Base-by-base conservation (phyloP, 2,797 vertebrate genomes). In the Mionectes olivaceus region DNA sequence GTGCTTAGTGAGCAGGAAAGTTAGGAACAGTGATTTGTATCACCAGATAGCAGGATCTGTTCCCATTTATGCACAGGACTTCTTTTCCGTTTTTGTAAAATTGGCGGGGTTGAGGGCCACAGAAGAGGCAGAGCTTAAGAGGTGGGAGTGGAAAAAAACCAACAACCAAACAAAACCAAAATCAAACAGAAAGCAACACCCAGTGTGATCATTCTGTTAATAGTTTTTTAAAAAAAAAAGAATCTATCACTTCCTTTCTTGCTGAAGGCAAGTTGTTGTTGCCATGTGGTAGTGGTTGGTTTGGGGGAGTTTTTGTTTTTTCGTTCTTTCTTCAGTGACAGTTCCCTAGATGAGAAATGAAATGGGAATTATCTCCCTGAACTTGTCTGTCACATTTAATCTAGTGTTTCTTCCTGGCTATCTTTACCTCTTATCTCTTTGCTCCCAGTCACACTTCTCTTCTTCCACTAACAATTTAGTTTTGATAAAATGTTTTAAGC, bases 311-410 rank as follows among this genome's bases (percentile, higher is more conserved):
- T 68, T 44, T 78, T 73, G 30, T 1, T 55, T 92, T 92, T 77
- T 56, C 6, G 0, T 77, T 91, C 47, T 18, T 75, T 64, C 82
- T 85, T 82, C 53, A 55, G 44, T 83, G 81, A 56, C 50, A 79
- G 39, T 56, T 90, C 30, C 41, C 53, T 93, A 76, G 80, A 93
- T 84, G 41, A 94, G 63, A 91, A 95, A 90, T 57, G 71, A 92
- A 96, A 87, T 71, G 56, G 60, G 41, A 55, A 87, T 95, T 89
- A 83, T 68, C 90, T 95, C 83, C n/a, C 52, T 82, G 70, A 90
- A 53, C 81, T 91, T 89, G 73, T 59, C 90, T 87, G 85, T 83
- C 86, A 77, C 46, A 37, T 91, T 75, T 73, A 77, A 84, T 91
- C 81, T 56, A 5, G 44, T 53, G 5, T 49, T 93, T 94, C 27